A percentile compares a stretch with the other conserved stretches of the same genome.
These are phyloP conservation scores for Botia kubotai DNA, from an alignment of 2,797 vertebrate species.

Conservation along the genomic window DNA sequence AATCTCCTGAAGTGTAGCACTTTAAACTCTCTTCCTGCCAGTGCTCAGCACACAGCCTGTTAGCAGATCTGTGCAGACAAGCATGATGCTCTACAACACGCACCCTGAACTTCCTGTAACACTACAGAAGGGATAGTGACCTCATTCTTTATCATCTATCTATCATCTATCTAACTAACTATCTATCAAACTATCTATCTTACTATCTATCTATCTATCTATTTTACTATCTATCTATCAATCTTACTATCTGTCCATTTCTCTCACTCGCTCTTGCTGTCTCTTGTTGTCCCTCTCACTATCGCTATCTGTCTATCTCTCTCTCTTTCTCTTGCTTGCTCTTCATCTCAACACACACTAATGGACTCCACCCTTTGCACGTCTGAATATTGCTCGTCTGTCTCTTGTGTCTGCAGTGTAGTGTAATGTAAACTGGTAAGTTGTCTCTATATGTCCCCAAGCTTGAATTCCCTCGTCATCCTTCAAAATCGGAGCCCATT, in stretches of 20 bases:
- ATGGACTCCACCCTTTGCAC: slow-evolving; percentile 47
- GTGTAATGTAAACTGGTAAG: slow-evolving; percentile 41
- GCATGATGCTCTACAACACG: slow-evolving; percentile 37
- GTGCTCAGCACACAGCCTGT: slow-evolving; percentile 36
- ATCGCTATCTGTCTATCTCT: too few species aligned
- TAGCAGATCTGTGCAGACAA: slow-evolving; percentile 38
- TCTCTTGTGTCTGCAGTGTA: slow-evolving; percentile 1
- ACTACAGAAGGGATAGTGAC: slow-evolving; percentile 22
- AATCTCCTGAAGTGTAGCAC: slow-evolving; percentile 65
- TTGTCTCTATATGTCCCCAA: slow-evolving; percentile 20
- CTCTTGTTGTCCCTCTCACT: neutral
- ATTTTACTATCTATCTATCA: too few species aligned
- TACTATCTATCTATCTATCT: too few species aligned
- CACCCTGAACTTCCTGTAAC: slow-evolving; percentile 9
- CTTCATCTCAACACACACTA: slow-evolving; percentile 2
- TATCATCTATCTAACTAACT: neutral
- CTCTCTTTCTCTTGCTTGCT: neutral
- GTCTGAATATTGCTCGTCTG: slow-evolving; percentile 41
- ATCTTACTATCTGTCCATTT: neutral
- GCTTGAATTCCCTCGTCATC: slow-evolving; percentile 29
- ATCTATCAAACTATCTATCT: too few species aligned
- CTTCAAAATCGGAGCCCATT: slow-evolving; percentile 8
- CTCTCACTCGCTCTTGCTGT: neutral
- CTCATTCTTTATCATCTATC: slow-evolving; percentile 10
- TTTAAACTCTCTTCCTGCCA: slow-evolving; percentile 58